A percentile compares a stretch with the other conserved stretches of the same genome.
Evolutionary conservation across 2,113 vertebrate species (phyloP).

Genomic region (Arizona elegans): DNA sequence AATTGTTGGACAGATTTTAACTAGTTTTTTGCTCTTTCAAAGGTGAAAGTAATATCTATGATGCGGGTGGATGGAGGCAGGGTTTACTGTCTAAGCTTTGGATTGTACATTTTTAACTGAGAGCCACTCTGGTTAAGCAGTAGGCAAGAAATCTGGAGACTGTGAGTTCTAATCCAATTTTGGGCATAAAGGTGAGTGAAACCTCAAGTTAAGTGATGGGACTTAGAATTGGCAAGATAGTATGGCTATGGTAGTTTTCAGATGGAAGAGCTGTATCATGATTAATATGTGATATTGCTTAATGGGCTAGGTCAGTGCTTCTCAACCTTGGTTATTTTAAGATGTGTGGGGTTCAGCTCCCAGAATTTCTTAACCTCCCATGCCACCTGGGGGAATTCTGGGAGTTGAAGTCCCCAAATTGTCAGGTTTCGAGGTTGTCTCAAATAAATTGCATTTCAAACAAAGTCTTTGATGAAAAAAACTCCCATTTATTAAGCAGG

Average conservation of each 20-base stretch:
- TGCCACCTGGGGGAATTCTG: no score
- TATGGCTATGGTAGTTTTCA: background rate
- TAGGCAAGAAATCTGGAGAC: background rate
- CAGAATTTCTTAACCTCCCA: no score
- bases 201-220: background rate
- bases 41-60: background rate
- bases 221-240: background rate
- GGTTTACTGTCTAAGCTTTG: background rate
- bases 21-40: background rate
- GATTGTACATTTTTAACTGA: background rate
- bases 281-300: background rate
- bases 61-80: background rate
- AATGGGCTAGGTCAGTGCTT: background rate
- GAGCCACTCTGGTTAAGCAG: background rate
- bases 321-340: background rate
- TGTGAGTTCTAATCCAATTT: background rate
- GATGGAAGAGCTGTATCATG: background rate
- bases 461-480: no score
- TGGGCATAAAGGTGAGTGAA: background rate
- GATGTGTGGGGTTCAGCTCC: no score
- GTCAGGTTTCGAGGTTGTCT: no score
- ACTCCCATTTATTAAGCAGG: no score
- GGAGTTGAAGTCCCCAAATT: no score
- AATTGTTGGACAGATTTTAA: background rate
- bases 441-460: no score